Base-by-base conservation (phyloP, 2,888 invertebrate species). In the Julus scanicus region DNA sequence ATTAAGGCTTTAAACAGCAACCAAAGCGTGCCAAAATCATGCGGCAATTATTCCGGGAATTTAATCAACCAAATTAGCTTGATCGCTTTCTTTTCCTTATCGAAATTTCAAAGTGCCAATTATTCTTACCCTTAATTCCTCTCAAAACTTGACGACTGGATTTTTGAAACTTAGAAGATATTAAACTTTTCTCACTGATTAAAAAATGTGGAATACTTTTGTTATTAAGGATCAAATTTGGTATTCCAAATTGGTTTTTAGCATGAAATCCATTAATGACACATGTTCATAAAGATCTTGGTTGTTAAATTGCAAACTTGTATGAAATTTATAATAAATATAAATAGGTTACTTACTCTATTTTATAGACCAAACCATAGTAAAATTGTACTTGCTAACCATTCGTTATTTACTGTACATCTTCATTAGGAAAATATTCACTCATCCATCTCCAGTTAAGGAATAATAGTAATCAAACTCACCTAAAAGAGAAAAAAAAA, bases 1-100 rank as follows among this genome's bases (percentile, higher is more conserved):
- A 80, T 80, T 80, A 80, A 80, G 80, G 29, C 80, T 80, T 29
- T 80, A 80, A 80, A 80, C 80, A 37, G 29, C 80, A 80, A 80
- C 80, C 80, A 80, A 80, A 80, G 80, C 80, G 80, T 80, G 80
- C 80, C 80, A 80, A 80, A 80, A 80, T 80, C 80, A 80, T 37
- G 11, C 2, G 13, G 37, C 80, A 80, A 80, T 80, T 80, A 80
- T 80, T 80, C 80, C 29, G 80, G 80, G 80, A 80, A 80, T 29
- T 29, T 80, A 80, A 80, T 80, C 80, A 80, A 37, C 80, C 80
- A 80, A 80, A 80, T 80, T 80, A 37, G 29, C 80, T 71, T 71
- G 29, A 71, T 71, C 71, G 71, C 5, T 80, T 37, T 80, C 80
- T 80, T 80, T 80, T 37, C 37, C 80, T 80, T 80, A 80, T 80